These are phyloP conservation scores for Synergus itoensis DNA, from an alignment of 2,888 invertebrate species.

Conservation along the genomic window DNA sequence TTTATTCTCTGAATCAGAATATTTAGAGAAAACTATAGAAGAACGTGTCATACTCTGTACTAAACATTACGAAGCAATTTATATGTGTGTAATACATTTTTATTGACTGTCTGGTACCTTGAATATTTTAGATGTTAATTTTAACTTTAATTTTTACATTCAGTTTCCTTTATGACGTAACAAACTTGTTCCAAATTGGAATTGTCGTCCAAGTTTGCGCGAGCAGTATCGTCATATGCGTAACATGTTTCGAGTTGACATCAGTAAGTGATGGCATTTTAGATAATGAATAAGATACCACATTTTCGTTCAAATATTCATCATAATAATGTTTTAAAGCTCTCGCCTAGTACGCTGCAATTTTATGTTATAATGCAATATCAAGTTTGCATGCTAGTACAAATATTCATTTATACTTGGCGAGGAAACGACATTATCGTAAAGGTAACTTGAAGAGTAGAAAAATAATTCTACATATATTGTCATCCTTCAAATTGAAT, in stretches of 20 bases:
- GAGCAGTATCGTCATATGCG: slow-evolving; percentile 28
- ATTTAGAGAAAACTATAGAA: background rate
- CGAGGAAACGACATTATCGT: slow-evolving; percentile 22
- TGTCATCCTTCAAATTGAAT: too few species aligned
- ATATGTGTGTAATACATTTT: background rate
- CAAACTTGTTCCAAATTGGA: slow-evolving; percentile 23
- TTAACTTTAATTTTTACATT: background rate
- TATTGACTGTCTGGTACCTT: too few species aligned
- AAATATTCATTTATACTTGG: slow-evolving; percentile 36
- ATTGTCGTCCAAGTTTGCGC: slow-evolving; percentile 20
- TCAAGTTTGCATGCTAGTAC: slow-evolving; percentile 2
- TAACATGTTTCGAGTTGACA: slow-evolving; percentile 30
- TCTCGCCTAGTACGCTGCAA: slow-evolving; percentile 3
- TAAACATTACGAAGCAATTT: slow-evolving; percentile 29
- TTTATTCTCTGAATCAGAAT: background rate
- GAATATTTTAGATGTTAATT: background rate
- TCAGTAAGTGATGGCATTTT: background rate
- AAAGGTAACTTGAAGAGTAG: background rate
- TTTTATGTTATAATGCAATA: slow-evolving; percentile 28
- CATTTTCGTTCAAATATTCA: background rate
- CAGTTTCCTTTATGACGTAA: slow-evolving; percentile 16
- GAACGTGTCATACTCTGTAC: background rate
- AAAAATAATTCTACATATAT: background rate
- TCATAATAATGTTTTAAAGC: background rate
- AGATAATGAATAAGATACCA: background rate